These are phyloP conservation scores for Lycocorax pyrrhopterus DNA, from an alignment of 2,113 vertebrate genomes.

Conservation along the genomic window DNA sequence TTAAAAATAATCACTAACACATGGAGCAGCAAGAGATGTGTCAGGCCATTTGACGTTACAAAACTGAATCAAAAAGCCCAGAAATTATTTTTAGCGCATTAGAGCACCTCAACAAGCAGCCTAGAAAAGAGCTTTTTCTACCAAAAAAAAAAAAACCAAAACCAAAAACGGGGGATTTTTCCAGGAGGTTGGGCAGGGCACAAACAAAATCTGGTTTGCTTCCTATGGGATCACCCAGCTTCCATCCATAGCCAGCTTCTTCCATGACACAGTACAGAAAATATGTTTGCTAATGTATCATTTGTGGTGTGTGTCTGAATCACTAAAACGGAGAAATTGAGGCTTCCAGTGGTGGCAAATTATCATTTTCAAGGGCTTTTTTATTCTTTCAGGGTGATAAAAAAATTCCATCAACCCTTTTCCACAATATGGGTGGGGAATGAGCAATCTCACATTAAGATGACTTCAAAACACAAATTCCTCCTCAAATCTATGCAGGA, in stretches of 20 bases:
- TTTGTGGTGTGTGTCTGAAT: neutral
- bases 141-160: too few species aligned
- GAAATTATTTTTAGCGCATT: neutral
- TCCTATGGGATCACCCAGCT: neutral
- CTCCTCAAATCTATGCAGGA: neutral
- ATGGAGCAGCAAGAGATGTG: neutral
- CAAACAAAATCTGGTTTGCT: neutral
- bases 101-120: neutral
- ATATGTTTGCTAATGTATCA: neutral
- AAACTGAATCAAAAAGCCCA: neutral
- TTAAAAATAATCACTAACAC: constrained; percentile 20
- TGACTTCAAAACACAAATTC: neutral
- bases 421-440: neutral
- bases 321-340: neutral
- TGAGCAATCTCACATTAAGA: neutral
- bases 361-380: neutral
- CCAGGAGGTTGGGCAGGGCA: neutral
- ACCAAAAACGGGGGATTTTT: neutral
- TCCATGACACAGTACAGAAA: neutral
- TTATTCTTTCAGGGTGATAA: neutral
- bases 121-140: neutral
- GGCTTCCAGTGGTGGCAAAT: neutral
- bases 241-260: neutral
- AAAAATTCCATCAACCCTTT: neutral
- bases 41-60: neutral